Base-by-base conservation (phyloP, 2,113 vertebrate genomes). In the Callaeas wilsoni region DNA sequence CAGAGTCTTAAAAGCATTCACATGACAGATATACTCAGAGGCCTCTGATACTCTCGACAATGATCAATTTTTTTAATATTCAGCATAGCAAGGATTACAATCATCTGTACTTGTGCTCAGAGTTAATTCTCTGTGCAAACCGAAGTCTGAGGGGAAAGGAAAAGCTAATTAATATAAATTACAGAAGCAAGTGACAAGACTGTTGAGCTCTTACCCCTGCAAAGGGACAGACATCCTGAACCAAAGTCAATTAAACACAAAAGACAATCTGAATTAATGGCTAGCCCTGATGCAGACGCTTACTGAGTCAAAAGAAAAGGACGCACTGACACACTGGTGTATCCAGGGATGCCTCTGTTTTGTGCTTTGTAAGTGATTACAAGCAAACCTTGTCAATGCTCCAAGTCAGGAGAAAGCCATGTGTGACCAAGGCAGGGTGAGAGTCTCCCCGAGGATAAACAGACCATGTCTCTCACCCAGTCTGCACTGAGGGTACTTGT, bases 151-250 rank as follows among this genome's bases (percentile, higher is more conserved):
- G 6, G n/a, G n/a, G 67, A 41, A 90, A 87, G 41, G 16, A 86
- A 37, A 59, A 68, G 26, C 27, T 82, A 83, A 84, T 87, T 89
- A 84, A 83, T 90, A 95, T 57, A 65, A 91, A 90, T 87, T 83
- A 93, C 57, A 91, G 55, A 73, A 87, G 56, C 47, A 82, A 87
- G 62, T 49, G 57, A 87, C 53, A 90, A 29, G n/a, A n/a, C 29
- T 70, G 42, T 62, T 84, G 33, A 82, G 80, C 68, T 85, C 86
- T 83, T 83, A 67, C 27, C 33, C 39, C 39, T 70, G 35, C 16
- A 64, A 85, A 53, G 25, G 50, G 65, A 56, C 37, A 87, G 56
- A 69, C 9, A 44, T 79, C 32, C 65, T 80, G 41, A 83, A 67
- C 60, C 39, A 81, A 84, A 90, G 85, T 71, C 47, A 79, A 83